Evolutionary conservation across 2,888 invertebrate genomes (phyloP).

Genomic region (Plutella xylostella): DNA sequence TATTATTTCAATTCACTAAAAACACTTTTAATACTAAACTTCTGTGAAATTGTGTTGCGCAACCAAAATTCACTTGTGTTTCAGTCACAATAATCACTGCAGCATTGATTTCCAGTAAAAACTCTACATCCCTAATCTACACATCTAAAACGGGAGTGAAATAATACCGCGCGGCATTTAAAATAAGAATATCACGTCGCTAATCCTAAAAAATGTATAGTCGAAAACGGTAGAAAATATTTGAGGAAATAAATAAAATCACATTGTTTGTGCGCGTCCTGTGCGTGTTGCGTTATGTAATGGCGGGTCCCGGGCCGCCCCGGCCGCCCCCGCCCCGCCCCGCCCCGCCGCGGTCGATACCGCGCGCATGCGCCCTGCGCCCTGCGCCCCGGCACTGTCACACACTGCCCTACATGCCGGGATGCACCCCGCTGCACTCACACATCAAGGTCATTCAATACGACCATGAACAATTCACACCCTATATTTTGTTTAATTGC

Average conservation of each 20-base stretch:
- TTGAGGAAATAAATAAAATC: conserved; percentile 57
- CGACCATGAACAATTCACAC: too few species aligned
- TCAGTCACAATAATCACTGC: conserved; percentile 33
- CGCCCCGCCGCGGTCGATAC: conserved; percentile 6
- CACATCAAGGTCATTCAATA: conserved; percentile 7
- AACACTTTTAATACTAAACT: too few species aligned
- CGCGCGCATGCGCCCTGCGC: conserved; percentile 3
- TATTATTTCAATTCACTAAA: too few species aligned
- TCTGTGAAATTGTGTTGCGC: too few species aligned
- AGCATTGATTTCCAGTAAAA: conserved; percentile 20
- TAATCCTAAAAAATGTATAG: conserved; percentile 63
- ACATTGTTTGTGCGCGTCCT: conserved; percentile 70
- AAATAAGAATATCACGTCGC: conserved; percentile 49
- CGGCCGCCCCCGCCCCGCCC: conserved; percentile 17
- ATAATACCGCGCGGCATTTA: conserved; percentile 47
- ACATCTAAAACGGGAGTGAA: conserved; percentile 41
- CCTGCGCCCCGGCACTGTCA: conserved; percentile 1
- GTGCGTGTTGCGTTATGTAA: conserved; percentile 68
- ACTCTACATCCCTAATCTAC: conserved; percentile 33
- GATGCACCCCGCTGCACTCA: background rate
- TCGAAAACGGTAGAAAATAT: conserved; percentile 60
- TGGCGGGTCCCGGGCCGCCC: conserved; percentile 46
- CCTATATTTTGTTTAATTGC: too few species aligned
- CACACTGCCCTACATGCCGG: background rate
- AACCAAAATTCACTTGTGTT: conserved; percentile 5